Percentiles rank a stretch among this genome's conserved stretches.
phyloP scores from a whole-genome alignment of 35 echinoderm and acorn worm species.

The Ptychodera flava region DNA sequence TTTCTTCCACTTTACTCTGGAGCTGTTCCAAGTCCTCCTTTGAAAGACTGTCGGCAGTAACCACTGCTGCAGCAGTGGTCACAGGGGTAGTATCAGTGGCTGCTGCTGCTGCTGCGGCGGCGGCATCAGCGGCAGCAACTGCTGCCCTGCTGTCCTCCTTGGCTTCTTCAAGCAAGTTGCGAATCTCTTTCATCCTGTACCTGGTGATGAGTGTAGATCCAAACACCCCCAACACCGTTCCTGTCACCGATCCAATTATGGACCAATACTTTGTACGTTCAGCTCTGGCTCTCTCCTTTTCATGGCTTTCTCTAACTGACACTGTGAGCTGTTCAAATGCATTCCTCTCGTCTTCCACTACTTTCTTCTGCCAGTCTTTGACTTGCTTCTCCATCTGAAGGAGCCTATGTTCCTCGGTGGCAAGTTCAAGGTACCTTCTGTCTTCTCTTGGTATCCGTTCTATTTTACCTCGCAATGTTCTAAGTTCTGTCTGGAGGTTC shows the following conservation, averaged over 20 bases:
- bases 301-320: conserved; percentile 70
- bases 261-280: conserved; percentile 92
- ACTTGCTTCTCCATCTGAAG: conserved; percentile 62
- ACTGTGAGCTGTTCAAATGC: conserved; percentile 51
- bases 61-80: background rate
- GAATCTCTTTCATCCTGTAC: conserved; percentile 34
- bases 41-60: background rate
- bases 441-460: conserved; percentile 87
- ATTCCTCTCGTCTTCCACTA: conserved; percentile 53
- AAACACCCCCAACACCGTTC: conserved; percentile 63
- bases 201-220: conserved; percentile 72
- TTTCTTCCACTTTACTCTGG: background rate
- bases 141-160: background rate
- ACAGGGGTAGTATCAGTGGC: background rate
- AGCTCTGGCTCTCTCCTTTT: conserved; percentile 72
- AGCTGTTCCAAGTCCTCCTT: background rate
- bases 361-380: conserved; percentile 34
- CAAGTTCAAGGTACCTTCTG: conserved; percentile 76
- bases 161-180: background rate
- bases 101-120: background rate
- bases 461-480: conserved; percentile 57
- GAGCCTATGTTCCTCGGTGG: conserved; percentile 85
- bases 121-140: background rate
- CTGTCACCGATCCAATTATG: conserved; percentile 65
- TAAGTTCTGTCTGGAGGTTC: conserved; percentile 52